These are phyloP conservation scores for Bedellia somnulentella DNA, from an alignment of 2,888 invertebrate genomes.

Conservation along the genomic window DNA sequence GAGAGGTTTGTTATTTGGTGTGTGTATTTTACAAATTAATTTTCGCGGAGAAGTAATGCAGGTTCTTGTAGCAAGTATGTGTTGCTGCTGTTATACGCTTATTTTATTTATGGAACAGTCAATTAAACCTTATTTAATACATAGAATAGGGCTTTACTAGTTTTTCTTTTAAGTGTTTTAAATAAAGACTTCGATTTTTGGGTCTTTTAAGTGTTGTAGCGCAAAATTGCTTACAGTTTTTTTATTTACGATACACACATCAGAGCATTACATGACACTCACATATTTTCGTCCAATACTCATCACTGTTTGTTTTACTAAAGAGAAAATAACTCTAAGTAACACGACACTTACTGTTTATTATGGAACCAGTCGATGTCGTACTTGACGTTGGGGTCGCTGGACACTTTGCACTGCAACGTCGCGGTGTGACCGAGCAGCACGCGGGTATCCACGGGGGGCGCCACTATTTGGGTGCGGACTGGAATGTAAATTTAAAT, in stretches of 20 bases:
- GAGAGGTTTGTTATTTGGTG: not conserved
- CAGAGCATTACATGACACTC: too few relatives aligned
- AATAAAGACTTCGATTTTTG: not conserved
- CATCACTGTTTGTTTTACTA: too few relatives aligned
- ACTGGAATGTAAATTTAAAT: conserved; percentile 63
- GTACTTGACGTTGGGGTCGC: conserved; percentile 85
- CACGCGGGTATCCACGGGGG: conserved; percentile 89
- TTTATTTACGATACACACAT: too few relatives aligned
- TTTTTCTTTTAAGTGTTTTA: too few relatives aligned
- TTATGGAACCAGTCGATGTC: conserved; percentile 89
- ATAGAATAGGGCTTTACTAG: too few relatives aligned
- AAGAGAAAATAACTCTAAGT: conserved; percentile 3
- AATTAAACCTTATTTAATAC: too few relatives aligned
- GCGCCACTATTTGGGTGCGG: conserved; percentile 90
- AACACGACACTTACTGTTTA: conserved; percentile 66
- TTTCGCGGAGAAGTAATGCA: too few relatives aligned
- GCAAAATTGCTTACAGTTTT: not conserved
- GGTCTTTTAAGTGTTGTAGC: not conserved
- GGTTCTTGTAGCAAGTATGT: too few relatives aligned
- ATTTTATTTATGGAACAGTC: too few relatives aligned
- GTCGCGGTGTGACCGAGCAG: conserved; percentile 91
- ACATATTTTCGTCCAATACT: too few relatives aligned
- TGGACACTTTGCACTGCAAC: conserved; percentile 91
- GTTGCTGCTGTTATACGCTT: too few relatives aligned
- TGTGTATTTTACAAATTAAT: too few relatives aligned